phyloP scores from a whole-genome alignment of 1,140 invertebrate genomes.

The Temnothorax nylanderi region DNA sequence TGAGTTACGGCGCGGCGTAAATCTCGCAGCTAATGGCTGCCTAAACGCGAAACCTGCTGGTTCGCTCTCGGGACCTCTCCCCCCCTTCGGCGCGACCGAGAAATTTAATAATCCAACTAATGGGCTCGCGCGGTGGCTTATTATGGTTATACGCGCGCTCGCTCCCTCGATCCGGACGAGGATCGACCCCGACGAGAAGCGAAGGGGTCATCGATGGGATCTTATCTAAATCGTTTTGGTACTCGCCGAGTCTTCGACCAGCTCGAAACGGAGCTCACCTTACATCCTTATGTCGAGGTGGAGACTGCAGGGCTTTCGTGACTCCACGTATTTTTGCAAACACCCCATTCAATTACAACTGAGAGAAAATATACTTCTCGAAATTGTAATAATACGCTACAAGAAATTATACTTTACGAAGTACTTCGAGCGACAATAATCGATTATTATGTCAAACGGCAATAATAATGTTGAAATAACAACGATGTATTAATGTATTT shows the following conservation, averaged over 20 bases:
- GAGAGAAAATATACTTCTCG: neutral
- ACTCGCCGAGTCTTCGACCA: neutral
- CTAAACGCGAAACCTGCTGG: constrained; percentile 85
- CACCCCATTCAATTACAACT: neutral
- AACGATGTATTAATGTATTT: neutral
- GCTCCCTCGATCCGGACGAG: neutral
- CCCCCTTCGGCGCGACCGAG: constrained; percentile 78
- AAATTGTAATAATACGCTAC: neutral
- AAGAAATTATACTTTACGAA: neutral
- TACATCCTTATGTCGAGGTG: neutral
- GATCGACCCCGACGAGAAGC: constrained; percentile 31
- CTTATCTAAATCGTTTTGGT: constrained; percentile 49
- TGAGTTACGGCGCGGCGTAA: constrained; percentile 86
- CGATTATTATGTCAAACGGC: neutral
- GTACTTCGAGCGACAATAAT: neutral
- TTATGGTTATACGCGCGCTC: constrained; percentile 74
- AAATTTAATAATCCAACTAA: constrained; percentile 86
- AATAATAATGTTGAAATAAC: constrained; percentile 16
- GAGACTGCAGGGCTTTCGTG: neutral
- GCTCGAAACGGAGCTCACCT: neutral
- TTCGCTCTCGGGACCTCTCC: constrained; percentile 63
- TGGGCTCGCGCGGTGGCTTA: constrained; percentile 80
- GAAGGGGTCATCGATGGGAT: constrained; percentile 49
- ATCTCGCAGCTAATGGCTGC: constrained; percentile 85
- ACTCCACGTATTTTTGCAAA: neutral